These are phyloP conservation scores for Odocoileus virginianus DNA, from an alignment of 2,113 vertebrate species.

Conservation along the genomic window DNA sequence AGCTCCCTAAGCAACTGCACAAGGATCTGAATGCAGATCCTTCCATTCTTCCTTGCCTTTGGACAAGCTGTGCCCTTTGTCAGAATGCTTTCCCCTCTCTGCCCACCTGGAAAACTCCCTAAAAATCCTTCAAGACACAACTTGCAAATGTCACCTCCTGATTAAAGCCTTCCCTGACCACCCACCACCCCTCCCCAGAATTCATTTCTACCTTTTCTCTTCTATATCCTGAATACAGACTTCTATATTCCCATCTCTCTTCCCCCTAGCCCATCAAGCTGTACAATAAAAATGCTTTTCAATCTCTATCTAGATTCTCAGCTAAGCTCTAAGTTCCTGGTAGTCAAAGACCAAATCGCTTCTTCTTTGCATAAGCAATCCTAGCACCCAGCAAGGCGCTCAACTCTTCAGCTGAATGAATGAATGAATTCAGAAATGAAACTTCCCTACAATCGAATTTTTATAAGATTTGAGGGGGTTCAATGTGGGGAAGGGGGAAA, in stretches of 20 bases:
- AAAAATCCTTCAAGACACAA: neutral
- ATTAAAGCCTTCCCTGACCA: neutral
- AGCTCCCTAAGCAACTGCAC: neutral
- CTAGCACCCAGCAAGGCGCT: neutral
- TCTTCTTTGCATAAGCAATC: neutral
- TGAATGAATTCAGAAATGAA: neutral
- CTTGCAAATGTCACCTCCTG: neutral
- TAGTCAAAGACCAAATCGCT: neutral
- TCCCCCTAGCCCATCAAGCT: too few species aligned
- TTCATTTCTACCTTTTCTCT: neutral
- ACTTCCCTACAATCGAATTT: neutral
- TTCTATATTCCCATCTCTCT: neutral
- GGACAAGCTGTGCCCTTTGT: neutral
- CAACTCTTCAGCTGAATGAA: neutral
- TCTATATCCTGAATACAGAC: neutral
- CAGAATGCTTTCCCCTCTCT: neutral
- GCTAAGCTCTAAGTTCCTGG: neutral
- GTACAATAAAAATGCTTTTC: neutral
- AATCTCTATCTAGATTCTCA: neutral
- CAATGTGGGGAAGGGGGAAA: rapidly evolving
- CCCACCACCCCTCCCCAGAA: neutral
- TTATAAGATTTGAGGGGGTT: neutral
- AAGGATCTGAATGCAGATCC: neutral
- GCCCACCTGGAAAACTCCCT: neutral
- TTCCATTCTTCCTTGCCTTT: neutral